Evolutionary conservation across 1,140 invertebrate genomes (phyloP), one percentile per base, ranked within the genome.

Genomic region (Platyura marginata): DNA sequence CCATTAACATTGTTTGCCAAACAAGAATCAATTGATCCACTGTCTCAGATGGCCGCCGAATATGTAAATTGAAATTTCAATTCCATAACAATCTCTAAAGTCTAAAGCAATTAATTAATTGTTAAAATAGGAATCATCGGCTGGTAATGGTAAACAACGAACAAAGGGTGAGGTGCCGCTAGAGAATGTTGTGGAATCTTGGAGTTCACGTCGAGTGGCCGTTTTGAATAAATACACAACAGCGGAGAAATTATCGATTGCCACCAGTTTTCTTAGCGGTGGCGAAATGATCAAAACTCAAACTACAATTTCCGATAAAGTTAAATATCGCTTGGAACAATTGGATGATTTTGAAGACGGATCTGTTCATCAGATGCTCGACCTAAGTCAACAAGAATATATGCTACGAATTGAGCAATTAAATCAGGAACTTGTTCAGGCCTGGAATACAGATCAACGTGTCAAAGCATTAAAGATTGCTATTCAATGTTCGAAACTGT

Each of bases 391-490:
- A 58, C 79, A 91, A 55, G 91, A 97, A 57, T 96, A 92, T 68
- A 77, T 86, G 1, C 71, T 71, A 20, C 72, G 81, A 49, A 88
- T 97, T 44, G 83, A 91, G 51, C 79, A 91, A 62, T 68, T 96
- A 2, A 90, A 91, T 64, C 78, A 81, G 54, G 88, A 92, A 60
- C 67, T 98, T 13, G 77, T 85, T 21, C 69, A 73, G 58, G 88
- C 90, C 1, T 98, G 93, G 93, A 77, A 90, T 50, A 72, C 78
- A 23, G 90, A 97, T 65, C 88, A 94, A 57, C 70, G 90, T 52
- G 93, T 98, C 0, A 94, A 91, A 70, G 82, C 92, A 6, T 71
- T 98, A 3, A 96, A 96, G 72, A 96, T 97, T 58, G 84, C 81
- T 4, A 95, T 96, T 50, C 89, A 96, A 71, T 94, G 89, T 68